These are phyloP conservation scores for zebrafish (Danio rerio) DNA, from an alignment of 2,113 vertebrate species.

Conservation along the genomic window DNA sequence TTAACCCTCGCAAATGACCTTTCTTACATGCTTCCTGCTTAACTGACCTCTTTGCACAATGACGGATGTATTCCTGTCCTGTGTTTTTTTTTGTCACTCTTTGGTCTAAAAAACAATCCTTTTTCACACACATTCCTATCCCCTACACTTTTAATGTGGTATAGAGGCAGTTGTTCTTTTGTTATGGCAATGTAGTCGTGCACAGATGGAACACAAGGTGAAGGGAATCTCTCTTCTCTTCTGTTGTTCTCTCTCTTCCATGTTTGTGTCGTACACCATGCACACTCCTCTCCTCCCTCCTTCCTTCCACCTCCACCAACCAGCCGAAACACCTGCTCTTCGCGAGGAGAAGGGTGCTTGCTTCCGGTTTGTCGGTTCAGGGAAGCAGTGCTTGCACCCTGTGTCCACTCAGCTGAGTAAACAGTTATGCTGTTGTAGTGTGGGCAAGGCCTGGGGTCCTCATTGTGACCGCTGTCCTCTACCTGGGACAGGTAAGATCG, in stretches of 20 bases:
- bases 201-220: slow-evolving; percentile 58
- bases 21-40: slow-evolving; percentile 44
- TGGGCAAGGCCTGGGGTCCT: slow-evolving; percentile 98
- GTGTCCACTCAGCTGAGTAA: slow-evolving; percentile 95
- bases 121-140: not conserved
- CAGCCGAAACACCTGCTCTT: slow-evolving; percentile 86
- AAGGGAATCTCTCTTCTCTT: slow-evolving; percentile 71
- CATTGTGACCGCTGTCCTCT: slow-evolving; percentile 93
- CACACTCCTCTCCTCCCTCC: slow-evolving; percentile 62
- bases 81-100: not conserved
- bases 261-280: slow-evolving; percentile 65
- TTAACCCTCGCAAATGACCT: slow-evolving; percentile 6
- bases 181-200: slow-evolving; percentile 40
- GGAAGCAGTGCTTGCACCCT: slow-evolving; percentile 94
- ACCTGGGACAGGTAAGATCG: slow-evolving; percentile 93
- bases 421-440: slow-evolving; percentile 98
- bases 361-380: slow-evolving; percentile 92
- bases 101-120: not conserved
- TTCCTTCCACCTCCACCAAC: slow-evolving; percentile 78
- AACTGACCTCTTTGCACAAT: not conserved
- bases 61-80: not conserved
- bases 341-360: slow-evolving; percentile 94
- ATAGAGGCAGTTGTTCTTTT: slow-evolving; percentile 23
- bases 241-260: slow-evolving; percentile 55
- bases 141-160: slow-evolving; percentile 35